Evolutionary conservation across 2,797 vertebrate species (phyloP), one percentile per base, ranked within the genome.

Genomic region (Danionella dracula): DNA sequence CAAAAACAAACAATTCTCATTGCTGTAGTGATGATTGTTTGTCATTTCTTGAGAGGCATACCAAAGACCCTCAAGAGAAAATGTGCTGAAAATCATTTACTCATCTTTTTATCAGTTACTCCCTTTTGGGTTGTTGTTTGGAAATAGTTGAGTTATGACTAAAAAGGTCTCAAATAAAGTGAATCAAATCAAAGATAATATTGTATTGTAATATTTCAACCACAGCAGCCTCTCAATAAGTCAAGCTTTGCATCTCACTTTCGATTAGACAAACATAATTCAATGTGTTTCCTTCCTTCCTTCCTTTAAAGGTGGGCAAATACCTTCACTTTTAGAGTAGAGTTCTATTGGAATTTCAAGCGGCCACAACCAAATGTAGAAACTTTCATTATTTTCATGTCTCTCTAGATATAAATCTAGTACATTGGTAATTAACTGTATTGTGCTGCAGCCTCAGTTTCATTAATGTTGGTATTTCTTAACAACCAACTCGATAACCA

Each of bases 1-100:
- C 86, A 87, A 82, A 88, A 84, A 84, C 83, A 84, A 77, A 78
- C 76, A 84, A 87, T 81, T 85, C 82, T 84, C 82, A 79, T 84
- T 78, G 82, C 85, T 80, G 77, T 83, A 78, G 86, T 77, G 72
- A 75, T 68, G 81, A 82, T 81, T 84, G 71, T 83, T 79, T 83
- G 78, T 78, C 53, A 72, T 76, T 71, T 70, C 78, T 78, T 67
- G 76, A 73, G 71, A 75, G 70, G 85, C 84, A 88, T 86, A 85
- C 85, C 84, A 86, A 73, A 78, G 73, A 71, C 64, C 37, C 48
- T 58, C 55, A 21, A 45, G 27, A 66, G 51, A 54, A 27, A 38
- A 66, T 69, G 62, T 16, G 15, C 50, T 55, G 59, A 53, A 70
- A 73, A 76, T 73, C 67, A 67, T 66, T 73, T 76, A 54, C 48